Evolutionary conservation across 2,888 invertebrate genomes (phyloP).

Genomic region (Tigriopus californicus): DNA sequence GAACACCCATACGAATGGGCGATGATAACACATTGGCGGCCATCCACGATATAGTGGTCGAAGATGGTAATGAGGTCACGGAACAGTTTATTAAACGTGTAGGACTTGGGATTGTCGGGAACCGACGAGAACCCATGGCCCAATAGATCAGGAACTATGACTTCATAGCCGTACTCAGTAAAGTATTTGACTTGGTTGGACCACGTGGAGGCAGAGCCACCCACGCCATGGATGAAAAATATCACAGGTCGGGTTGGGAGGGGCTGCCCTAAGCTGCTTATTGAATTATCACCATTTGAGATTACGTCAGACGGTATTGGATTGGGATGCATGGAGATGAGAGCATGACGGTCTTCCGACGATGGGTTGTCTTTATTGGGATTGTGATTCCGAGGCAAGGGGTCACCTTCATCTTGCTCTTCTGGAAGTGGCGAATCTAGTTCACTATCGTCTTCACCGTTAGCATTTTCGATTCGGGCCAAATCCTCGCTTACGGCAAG

Average conservation of each 20-base stretch:
- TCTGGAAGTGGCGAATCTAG: background rate
- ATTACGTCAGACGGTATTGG: no score
- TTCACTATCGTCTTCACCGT: no score
- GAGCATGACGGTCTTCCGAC: no score
- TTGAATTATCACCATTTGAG: no score
- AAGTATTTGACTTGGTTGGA: constrained; percentile 39
- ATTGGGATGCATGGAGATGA: no score
- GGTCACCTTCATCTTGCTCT: background rate
- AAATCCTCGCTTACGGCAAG: no score
- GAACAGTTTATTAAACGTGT: constrained; percentile 39
- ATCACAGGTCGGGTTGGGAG: constrained; percentile 29
- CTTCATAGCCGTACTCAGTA: constrained; percentile 37
- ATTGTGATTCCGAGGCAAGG: background rate
- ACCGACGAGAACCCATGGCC: constrained; percentile 47
- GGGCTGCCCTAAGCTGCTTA: background rate
- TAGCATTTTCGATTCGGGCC: background rate
- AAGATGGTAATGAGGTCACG: constrained; percentile 39
- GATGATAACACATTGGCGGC: constrained; percentile 38
- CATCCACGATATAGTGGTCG: constrained; percentile 38
- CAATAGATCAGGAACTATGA: constrained; percentile 44
- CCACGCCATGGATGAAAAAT: constrained; percentile 46
- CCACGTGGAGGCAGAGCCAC: constrained; percentile 44
- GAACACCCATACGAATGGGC: constrained; percentile 52
- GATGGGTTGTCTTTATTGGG: background rate
- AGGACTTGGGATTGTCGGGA: constrained; percentile 35